These are phyloP conservation scores for Thunnus thynnus DNA, from an alignment of 2,113 vertebrate species.

Conservation along the genomic window DNA sequence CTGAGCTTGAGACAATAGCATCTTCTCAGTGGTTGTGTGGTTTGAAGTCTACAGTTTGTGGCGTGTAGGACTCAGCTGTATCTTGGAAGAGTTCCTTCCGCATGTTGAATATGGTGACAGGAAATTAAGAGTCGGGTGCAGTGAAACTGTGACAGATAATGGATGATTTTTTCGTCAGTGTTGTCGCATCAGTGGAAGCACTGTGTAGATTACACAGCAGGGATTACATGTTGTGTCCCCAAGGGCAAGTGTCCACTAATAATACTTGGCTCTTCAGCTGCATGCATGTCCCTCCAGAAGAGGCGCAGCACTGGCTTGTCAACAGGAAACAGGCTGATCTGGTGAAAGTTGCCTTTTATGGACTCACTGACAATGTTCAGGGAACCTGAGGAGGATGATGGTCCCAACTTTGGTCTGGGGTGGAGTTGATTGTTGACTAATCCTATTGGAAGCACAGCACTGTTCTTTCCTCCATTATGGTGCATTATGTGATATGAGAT, in stretches of 20 bases:
- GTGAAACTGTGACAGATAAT: neutral
- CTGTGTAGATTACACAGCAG: constrained; percentile 26
- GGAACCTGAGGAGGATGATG: constrained; percentile 50
- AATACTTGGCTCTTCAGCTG: constrained; percentile 19
- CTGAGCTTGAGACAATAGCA: neutral
- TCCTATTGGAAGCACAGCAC: constrained; percentile 7
- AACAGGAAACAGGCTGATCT: constrained; percentile 65
- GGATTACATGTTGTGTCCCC: constrained; percentile 22
- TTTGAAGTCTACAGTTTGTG: neutral
- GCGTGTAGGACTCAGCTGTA: neutral
- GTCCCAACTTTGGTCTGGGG: constrained; percentile 31
- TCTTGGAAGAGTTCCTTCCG: constrained; percentile 3
- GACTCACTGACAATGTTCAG: constrained; percentile 43
- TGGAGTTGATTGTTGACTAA: constrained; percentile 26
- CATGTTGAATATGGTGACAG: constrained; percentile 6
- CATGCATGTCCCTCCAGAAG: constrained; percentile 25
- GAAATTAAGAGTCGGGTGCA: constrained; percentile 5
- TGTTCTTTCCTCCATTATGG: constrained; percentile 24
- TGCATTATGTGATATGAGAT: constrained; percentile 12
- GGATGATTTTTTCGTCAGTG: neutral
- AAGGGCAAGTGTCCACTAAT: constrained; percentile 10
- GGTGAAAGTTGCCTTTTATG: constrained; percentile 64
- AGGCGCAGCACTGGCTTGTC: constrained; percentile 42
- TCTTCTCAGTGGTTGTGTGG: neutral
- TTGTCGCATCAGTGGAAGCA: constrained; percentile 16